These are phyloP conservation scores for Ormyrus pomaceus DNA, from an alignment of 2,888 invertebrate species.

Conservation along the genomic window DNA sequence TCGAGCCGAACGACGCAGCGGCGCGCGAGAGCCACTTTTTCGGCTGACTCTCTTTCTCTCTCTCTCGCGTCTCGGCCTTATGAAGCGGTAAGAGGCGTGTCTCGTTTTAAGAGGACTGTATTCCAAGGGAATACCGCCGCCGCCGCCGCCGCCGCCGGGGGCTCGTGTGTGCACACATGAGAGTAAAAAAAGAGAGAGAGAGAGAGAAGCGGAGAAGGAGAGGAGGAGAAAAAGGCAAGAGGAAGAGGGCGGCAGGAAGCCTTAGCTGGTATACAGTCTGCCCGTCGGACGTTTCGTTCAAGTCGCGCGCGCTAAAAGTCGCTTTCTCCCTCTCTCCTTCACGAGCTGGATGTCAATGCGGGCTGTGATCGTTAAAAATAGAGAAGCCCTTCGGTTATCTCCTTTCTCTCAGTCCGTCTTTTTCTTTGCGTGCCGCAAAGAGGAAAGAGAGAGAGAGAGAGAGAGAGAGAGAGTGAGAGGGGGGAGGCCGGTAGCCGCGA, in stretches of 20 bases:
- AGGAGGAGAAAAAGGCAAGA: conserved; percentile 11
- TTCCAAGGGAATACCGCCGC: conserved; percentile 13
- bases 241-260: conserved; percentile 50
- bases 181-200: not conserved
- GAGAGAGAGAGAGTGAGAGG: not conserved
- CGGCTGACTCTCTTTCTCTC: conserved; percentile 1
- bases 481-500: conserved; percentile 29
- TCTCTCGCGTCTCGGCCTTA: conserved; percentile 14
- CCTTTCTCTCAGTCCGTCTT: conserved; percentile 17
- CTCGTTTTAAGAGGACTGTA: conserved; percentile 35
- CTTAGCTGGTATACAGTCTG: conserved; percentile 39
- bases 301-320: conserved; percentile 29
- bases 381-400: conserved; percentile 55
- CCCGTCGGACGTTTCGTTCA: conserved; percentile 23
- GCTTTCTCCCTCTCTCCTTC: conserved; percentile 17
- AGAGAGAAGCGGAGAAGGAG: not conserved
- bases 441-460: not conserved
- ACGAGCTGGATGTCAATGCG: conserved; percentile 23
- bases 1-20: conserved; percentile 1
- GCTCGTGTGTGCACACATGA: not conserved
- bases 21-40: conserved; percentile 19
- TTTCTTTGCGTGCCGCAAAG: not conserved
- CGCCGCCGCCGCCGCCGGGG: not conserved
- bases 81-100: conserved; percentile 42
- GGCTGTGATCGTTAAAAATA: conserved; percentile 53